Base-by-base conservation (phyloP, 2,113 vertebrate genomes). In the Tragelaphus buxtoni region DNA sequence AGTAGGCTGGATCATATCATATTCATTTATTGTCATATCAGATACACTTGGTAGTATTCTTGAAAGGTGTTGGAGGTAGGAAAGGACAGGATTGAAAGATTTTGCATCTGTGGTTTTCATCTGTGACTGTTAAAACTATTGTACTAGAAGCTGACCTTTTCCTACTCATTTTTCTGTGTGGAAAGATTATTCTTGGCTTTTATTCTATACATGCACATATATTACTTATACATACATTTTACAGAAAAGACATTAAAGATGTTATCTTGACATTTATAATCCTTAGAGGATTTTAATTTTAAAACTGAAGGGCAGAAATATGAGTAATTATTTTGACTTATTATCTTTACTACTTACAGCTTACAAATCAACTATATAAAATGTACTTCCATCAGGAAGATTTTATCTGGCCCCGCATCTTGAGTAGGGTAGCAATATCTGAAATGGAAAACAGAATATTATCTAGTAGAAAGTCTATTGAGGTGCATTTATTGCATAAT, bases 301-400 rank as follows among this genome's bases (percentile, higher is more conserved):
- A 60, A 93, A 90, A 51, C 24, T 22, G 17, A 58, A 82, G 86
- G 39, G 47, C n/a, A 87, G n/a, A 28, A n/a, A 88, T 13, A 61
- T 60, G n/a, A 53, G 35, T 77, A 76, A 94, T 94, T 94, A 84
- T 92, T 80, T 88, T 87, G 42, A 45, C n/a, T 90, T 63, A 17
- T 55, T 72, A 11, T 65, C 39, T 87, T 28, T 83, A 60, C 12
- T 83, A 53, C 18, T 32, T 90, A 77, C 10, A 89, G 26, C 13
- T 83, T 94, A 58, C 2, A 97, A 89, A 83, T 96, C 35, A 83
- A 26, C 32, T 79, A n/a, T 84, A 51, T 88, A 17, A 79, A 20
- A 0, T 65, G 5, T 81, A 6, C 3, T 65, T 94, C 4, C 32
- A 63, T 45, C 30, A 9, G 26, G 65, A 83, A 95, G 16, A 56